Conservation (phyloP, 1,140 invertebrate species). For the Drosophila cardini region DNA sequence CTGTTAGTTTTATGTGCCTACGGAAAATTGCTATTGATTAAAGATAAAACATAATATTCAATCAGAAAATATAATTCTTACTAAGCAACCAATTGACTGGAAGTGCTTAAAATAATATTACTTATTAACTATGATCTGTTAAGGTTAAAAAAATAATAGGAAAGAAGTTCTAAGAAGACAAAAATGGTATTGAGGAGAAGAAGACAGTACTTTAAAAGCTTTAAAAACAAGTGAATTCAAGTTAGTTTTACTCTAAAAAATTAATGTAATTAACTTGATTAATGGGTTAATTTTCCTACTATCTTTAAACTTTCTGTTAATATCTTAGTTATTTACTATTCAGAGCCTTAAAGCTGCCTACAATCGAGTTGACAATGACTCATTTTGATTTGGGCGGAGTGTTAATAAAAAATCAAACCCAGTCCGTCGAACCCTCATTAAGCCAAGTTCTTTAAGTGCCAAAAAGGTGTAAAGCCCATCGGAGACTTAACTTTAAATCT, state of each 20-base stretch:
- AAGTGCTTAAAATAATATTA: neutral
- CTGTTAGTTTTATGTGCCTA: neutral
- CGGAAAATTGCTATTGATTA: neutral
- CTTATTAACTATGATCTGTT: neutral
- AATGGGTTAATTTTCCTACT: too few relatives aligned
- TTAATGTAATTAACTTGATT: too few relatives aligned
- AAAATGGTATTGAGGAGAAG: too few relatives aligned
- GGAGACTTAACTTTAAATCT: slow-evolving; percentile 41
- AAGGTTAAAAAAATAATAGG: neutral
- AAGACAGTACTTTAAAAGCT: too few relatives aligned
- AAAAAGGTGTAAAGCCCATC: slow-evolving; percentile 41
- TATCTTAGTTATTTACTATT: slow-evolving; percentile 18
- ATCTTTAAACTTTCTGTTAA: neutral
- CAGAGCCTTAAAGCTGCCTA: slow-evolving; percentile 13
- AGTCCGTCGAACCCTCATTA: slow-evolving; percentile 48
- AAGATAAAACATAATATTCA: neutral
- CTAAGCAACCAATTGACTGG: neutral
- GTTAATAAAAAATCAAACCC: slow-evolving; percentile 46
- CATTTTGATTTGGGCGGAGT: slow-evolving; percentile 1
- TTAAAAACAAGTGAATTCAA: too few relatives aligned
- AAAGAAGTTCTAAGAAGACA: neutral
- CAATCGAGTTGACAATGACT: slow-evolving; percentile 35
- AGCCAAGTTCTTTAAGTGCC: slow-evolving; percentile 18
- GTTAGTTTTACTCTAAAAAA: too few relatives aligned
- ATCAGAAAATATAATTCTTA: slow-evolving; percentile 1